Percentiles rank a stretch among this genome's conserved stretches.
Conservation (phyloP, 2,888 invertebrate genomes). For the Euzophera pinguis region DNA sequence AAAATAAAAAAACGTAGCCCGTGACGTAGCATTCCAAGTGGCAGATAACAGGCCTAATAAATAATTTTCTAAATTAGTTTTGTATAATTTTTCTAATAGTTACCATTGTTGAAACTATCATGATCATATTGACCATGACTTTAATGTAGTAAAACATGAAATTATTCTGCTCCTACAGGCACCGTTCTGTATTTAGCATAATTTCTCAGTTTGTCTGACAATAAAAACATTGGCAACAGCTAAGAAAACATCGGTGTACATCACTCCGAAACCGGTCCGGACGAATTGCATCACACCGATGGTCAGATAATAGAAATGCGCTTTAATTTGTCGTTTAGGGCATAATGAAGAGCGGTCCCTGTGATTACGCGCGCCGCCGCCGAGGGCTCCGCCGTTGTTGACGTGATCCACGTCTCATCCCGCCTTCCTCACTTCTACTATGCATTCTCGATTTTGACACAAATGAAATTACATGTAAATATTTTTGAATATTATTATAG, state of each 20-base stretch:
- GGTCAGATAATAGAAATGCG: constrained; percentile 77
- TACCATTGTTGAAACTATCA: too few relatives aligned
- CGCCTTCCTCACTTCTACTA: constrained; percentile 13
- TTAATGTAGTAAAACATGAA: neutral
- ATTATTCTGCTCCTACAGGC: neutral
- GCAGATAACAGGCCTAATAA: too few relatives aligned
- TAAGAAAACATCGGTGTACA: constrained; percentile 30
- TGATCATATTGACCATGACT: too few relatives aligned
- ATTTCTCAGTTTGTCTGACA: constrained; percentile 36
- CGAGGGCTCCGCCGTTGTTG: constrained; percentile 77
- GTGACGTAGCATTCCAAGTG: too few relatives aligned
- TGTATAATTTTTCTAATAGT: too few relatives aligned
- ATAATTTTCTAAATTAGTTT: too few relatives aligned
- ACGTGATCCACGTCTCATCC: constrained; percentile 50
- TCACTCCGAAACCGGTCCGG: constrained; percentile 48
- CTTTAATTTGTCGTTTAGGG: constrained; percentile 80
- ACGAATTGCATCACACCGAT: constrained; percentile 58
- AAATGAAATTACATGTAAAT: neutral
- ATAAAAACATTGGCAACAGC: constrained; percentile 37
- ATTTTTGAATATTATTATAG: too few relatives aligned
- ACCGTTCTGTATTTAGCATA: constrained; percentile 44
- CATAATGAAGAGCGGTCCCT: constrained; percentile 77
- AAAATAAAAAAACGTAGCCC: too few relatives aligned
- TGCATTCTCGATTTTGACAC: constrained; percentile 9
- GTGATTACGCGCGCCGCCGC: constrained; percentile 78